Evolutionary conservation across 2,888 invertebrate species (phyloP).

Genomic region (Axea sp.): DNA sequence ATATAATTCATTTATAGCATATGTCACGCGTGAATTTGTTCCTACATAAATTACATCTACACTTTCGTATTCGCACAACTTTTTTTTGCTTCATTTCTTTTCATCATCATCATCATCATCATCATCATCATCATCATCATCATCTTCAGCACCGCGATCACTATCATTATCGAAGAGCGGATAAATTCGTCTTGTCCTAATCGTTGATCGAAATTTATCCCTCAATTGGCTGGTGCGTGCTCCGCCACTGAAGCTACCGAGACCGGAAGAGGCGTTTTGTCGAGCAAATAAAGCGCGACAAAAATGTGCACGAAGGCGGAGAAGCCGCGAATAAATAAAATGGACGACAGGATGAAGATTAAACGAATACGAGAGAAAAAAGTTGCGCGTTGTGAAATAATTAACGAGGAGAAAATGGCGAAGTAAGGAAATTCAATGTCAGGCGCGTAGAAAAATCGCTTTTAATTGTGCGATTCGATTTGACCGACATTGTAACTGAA

Average conservation of each 20-base stretch:
- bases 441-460: slow-evolving; percentile 3
- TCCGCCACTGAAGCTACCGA: slow-evolving; percentile 38
- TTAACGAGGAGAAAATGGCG: no score
- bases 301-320: slow-evolving; percentile 43
- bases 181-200: slow-evolving; percentile 60
- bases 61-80: no score
- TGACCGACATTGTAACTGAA: slow-evolving; percentile 33
- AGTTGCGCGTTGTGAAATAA: slow-evolving; percentile 10
- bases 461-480: slow-evolving; percentile 23
- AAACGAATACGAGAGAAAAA: slow-evolving; percentile 26
- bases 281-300: slow-evolving; percentile 52
- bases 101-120: slow-evolving; percentile 2
- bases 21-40: slow-evolving; percentile 7
- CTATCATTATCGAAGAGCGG: slow-evolving; percentile 53
- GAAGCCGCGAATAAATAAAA: slow-evolving; percentile 18
- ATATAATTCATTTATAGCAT: slow-evolving; percentile 1
- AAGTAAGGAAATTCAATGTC: no score
- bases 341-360: slow-evolving; percentile 42
- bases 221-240: slow-evolving; percentile 43
- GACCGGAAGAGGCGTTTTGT: slow-evolving; percentile 60
- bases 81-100: slow-evolving; percentile 2
- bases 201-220: slow-evolving; percentile 51
- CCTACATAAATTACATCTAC: background rate
- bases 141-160: slow-evolving; percentile 27
- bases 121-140: slow-evolving; percentile 40